A percentile compares a stretch with the other conserved stretches of the same genome.
Conservation (phyloP, 1,140 invertebrate species). For the Monomorium pharaonis region DNA sequence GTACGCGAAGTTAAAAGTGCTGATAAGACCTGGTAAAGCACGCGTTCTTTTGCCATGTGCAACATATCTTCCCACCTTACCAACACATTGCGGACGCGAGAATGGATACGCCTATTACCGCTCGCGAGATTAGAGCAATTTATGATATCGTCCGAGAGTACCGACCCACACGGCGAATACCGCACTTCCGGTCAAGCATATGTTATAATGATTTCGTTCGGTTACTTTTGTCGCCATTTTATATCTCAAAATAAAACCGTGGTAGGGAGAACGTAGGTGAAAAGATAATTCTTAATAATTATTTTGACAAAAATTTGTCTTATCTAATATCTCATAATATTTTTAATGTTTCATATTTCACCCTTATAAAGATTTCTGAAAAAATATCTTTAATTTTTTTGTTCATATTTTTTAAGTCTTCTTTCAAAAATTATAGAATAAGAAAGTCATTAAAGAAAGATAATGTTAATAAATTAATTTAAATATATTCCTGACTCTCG, state of each 20-base stretch:
- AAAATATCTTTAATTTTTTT: no score
- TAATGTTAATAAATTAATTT: not conserved
- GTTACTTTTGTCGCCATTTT: not conserved
- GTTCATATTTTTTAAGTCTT: no score
- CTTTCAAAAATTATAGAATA: no score
- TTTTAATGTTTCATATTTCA: no score
- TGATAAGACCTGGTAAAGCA: slow-evolving; percentile 28
- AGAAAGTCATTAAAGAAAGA: not conserved
- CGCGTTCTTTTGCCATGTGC: slow-evolving; percentile 5
- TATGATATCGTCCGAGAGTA: slow-evolving; percentile 51
- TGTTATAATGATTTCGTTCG: slow-evolving; percentile 1
- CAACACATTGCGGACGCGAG: slow-evolving; percentile 22
- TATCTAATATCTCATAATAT: no score
- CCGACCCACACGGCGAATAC: slow-evolving; percentile 30
- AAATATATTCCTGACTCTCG: not conserved
- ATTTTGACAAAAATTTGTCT: no score
- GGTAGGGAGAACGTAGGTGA: no score
- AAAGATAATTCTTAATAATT: not conserved
- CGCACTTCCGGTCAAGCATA: slow-evolving; percentile 52
- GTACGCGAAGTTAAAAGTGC: slow-evolving; percentile 20
- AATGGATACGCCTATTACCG: slow-evolving; percentile 57
- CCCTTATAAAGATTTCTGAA: no score
- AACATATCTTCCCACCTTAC: slow-evolving; percentile 36
- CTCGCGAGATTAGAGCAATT: slow-evolving; percentile 55
- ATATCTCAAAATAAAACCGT: not conserved